Percentiles rank a stretch among this genome's conserved stretches.
Evolutionary conservation across 2,888 invertebrate species (phyloP).

Genomic region (Erynnis tages): DNA sequence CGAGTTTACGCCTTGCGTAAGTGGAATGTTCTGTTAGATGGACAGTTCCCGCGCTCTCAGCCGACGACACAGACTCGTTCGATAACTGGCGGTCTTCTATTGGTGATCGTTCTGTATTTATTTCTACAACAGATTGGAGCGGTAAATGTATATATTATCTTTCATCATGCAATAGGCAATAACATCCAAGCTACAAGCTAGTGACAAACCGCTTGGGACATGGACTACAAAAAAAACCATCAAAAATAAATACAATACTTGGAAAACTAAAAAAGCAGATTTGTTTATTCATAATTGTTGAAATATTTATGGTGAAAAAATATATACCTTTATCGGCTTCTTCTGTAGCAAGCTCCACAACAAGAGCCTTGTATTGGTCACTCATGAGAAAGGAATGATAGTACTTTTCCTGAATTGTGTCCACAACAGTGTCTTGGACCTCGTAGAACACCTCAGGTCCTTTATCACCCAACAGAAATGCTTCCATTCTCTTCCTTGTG

Average conservation of each 20-base stretch:
- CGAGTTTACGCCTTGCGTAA: slow-evolving; percentile 90
- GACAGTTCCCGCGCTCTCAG: slow-evolving; percentile 70
- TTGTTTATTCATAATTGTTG: too few relatives aligned
- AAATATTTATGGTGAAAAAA: too few relatives aligned
- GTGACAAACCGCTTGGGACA: too few relatives aligned
- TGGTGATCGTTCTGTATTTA: slow-evolving; percentile 68
- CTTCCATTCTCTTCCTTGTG: slow-evolving; percentile 91
- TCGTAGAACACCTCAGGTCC: slow-evolving; percentile 94
- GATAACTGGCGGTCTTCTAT: slow-evolving; percentile 81
- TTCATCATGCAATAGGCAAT: too few relatives aligned
- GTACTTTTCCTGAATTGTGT: slow-evolving; percentile 91
- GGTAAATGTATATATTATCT: too few relatives aligned
- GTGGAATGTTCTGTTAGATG: slow-evolving; percentile 92
- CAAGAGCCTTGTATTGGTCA: slow-evolving; percentile 89
- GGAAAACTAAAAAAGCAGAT: too few relatives aligned
- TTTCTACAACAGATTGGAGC: slow-evolving; percentile 59
- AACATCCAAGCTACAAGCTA: too few relatives aligned
- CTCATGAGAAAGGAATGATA: slow-evolving; percentile 94
- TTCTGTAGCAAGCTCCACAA: slow-evolving; percentile 84
- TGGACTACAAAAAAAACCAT: too few relatives aligned
- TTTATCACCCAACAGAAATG: slow-evolving; percentile 92
- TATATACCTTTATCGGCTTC: slow-evolving; percentile 73
- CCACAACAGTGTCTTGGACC: slow-evolving; percentile 90
- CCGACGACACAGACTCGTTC: slow-evolving; percentile 77
- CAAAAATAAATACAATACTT: too few relatives aligned